These are phyloP conservation scores for Drosophila borealis DNA, from an alignment of 2,888 invertebrate species.

Conservation along the genomic window DNA sequence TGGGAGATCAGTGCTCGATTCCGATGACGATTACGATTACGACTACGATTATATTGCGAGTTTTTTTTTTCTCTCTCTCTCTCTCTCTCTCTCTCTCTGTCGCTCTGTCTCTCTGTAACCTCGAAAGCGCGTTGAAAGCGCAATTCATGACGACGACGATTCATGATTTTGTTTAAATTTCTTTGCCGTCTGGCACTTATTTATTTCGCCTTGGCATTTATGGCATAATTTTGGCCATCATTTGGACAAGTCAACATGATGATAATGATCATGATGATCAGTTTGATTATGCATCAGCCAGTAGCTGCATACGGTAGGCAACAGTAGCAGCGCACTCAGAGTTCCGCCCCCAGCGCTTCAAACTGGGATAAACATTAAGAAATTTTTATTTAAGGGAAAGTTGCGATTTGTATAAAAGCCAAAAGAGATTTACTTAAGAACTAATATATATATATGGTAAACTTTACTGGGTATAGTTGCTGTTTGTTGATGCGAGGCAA, in stretches of 20 bases:
- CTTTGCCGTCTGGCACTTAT: conserved; percentile 30
- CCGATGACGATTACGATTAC: conserved; percentile 39
- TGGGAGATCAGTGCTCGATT: conserved; percentile 44
- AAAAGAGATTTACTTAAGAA: too few species aligned
- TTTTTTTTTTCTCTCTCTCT: not conserved
- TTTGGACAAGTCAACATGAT: conserved; percentile 29
- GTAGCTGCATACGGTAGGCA: conserved; percentile 16
- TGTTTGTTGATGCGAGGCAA: too few species aligned
- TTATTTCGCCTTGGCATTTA: conserved; percentile 75
- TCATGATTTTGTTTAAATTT: conserved; percentile 20
- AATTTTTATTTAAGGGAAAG: conserved; percentile 28
- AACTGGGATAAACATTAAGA: not conserved
- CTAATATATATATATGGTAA: too few species aligned
- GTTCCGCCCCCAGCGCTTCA: conserved; percentile 18
- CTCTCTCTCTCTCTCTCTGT: too few species aligned
- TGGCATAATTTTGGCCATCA: conserved; percentile 69
- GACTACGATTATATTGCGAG: conserved; percentile 41
- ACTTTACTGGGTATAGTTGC: too few species aligned
- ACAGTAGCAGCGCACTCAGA: conserved; percentile 30
- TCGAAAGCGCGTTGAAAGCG: conserved; percentile 60
- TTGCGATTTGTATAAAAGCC: not conserved
- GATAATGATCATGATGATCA: conserved; percentile 34
- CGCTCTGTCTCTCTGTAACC: conserved; percentile 10
- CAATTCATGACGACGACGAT: conserved; percentile 10
- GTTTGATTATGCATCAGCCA: conserved; percentile 19